These are phyloP conservation scores for Myripristis jacobus DNA, from an alignment of 2,797 vertebrate species.

Conservation along the genomic window DNA sequence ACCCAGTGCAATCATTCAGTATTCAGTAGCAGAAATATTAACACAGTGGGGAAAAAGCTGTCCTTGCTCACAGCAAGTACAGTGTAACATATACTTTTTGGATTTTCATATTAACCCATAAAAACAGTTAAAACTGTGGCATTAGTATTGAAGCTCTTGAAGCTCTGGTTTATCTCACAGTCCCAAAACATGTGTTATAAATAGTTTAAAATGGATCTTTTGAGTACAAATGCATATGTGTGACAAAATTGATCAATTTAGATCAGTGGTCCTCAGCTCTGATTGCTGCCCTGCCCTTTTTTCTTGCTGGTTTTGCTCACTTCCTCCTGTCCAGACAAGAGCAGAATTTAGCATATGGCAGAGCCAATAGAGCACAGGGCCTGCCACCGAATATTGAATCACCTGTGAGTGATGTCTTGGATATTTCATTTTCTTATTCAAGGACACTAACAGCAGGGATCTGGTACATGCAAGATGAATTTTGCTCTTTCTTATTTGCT, in stretches of 20 bases:
- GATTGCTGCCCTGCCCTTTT: not conserved
- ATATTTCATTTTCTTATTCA: not conserved
- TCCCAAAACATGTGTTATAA: too few species aligned
- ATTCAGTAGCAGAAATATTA: not conserved
- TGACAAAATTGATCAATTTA: too few species aligned
- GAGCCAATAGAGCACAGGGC: not conserved
- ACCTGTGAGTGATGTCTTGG: not conserved
- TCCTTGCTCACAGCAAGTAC: not conserved
- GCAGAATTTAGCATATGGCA: not conserved
- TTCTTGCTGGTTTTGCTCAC: not conserved
- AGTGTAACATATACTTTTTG: too few species aligned
- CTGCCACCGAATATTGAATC: not conserved
- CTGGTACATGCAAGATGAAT: not conserved
- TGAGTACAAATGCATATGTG: too few species aligned
- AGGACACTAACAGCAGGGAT: not conserved
- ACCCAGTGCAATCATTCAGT: too few species aligned
- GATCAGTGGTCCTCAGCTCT: not conserved
- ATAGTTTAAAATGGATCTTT: too few species aligned
- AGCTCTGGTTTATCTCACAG: not conserved
- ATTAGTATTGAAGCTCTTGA: not conserved
- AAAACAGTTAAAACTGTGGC: not conserved
- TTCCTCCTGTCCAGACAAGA: not conserved
- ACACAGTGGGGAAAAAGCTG: not conserved
- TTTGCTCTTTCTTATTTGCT: not conserved
- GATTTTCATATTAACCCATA: too few species aligned